These are phyloP conservation scores for Indri indri DNA, from an alignment of 2,113 vertebrate species.

Conservation along the genomic window DNA sequence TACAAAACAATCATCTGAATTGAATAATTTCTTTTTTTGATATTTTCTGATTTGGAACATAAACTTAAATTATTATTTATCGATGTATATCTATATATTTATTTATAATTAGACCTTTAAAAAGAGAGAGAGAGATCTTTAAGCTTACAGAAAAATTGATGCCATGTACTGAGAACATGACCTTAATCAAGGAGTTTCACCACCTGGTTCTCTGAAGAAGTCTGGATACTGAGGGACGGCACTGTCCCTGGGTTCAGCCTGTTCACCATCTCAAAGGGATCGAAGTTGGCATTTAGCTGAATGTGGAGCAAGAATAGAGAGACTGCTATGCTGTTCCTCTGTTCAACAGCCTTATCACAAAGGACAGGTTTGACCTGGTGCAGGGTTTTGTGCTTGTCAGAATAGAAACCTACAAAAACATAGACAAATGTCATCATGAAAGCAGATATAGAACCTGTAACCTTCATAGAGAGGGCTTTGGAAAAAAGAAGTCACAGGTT, in stretches of 20 bases:
- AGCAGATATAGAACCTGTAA: constrained; percentile 68
- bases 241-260: constrained; percentile 8
- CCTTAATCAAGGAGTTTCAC: constrained; percentile 45
- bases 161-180: neutral
- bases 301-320: constrained; percentile 60
- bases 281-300: constrained; percentile 68
- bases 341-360: constrained; percentile 73
- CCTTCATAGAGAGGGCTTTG: constrained; percentile 62
- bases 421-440: constrained; percentile 76
- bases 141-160: neutral
- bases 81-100: neutral
- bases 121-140: neutral
- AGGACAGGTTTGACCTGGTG: constrained; percentile 66
- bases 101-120: neutral
- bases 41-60: neutral
- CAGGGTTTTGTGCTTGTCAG: constrained; percentile 74
- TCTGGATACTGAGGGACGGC: neutral
- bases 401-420: constrained; percentile 75
- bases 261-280: constrained; percentile 59
- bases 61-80: neutral
- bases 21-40: neutral
- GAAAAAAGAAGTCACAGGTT: constrained; percentile 69
- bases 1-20: neutral
- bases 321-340: constrained; percentile 58
- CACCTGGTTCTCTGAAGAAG: constrained; percentile 45